These are phyloP conservation scores for Entomobrya multifasciata DNA, from an alignment of 2,888 invertebrate genomes.

Conservation along the genomic window DNA sequence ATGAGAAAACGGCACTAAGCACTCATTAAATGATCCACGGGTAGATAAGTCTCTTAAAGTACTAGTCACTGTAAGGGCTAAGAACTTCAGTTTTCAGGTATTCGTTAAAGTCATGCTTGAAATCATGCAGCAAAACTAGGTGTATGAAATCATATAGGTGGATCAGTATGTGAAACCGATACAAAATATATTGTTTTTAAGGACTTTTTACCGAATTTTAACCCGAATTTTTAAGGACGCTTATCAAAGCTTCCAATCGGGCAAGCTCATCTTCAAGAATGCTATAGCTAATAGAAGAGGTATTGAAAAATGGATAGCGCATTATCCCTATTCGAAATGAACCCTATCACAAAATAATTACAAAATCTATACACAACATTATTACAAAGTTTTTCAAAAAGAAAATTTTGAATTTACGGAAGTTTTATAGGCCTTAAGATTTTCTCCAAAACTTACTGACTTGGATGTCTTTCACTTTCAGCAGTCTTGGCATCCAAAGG, in stretches of 20 bases:
- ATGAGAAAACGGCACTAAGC: too few species aligned
- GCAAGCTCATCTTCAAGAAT: slow-evolving; percentile 19
- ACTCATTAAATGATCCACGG: too few species aligned
- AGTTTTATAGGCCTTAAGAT: too few species aligned
- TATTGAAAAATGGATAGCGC: slow-evolving; percentile 59
- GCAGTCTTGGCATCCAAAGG: slow-evolving; percentile 42
- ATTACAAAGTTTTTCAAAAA: too few species aligned
- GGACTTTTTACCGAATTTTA: slow-evolving; percentile 11
- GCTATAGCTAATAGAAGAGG: slow-evolving; percentile 9
- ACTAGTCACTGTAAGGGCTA: neutral
- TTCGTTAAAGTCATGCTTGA: slow-evolving; percentile 68
- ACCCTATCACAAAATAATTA: neutral
- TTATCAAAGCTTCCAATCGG: neutral
- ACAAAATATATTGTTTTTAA: too few species aligned
- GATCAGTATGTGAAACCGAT: too few species aligned
- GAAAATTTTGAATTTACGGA: too few species aligned
- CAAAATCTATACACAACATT: too few species aligned
- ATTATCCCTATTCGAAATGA: slow-evolving; percentile 54
- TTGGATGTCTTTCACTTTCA: neutral
- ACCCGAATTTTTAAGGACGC: neutral
- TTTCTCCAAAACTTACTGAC: slow-evolving; percentile 5
- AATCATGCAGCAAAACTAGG: slow-evolving; percentile 64
- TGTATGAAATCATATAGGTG: slow-evolving; percentile 49
- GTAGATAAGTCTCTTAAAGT: too few species aligned
- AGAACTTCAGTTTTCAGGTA: slow-evolving; percentile 53